A percentile compares a stretch with the other conserved stretches of the same genome.
Conservation (phyloP, 2,113 vertebrate species). For the Xiphophorus hellerii region DNA sequence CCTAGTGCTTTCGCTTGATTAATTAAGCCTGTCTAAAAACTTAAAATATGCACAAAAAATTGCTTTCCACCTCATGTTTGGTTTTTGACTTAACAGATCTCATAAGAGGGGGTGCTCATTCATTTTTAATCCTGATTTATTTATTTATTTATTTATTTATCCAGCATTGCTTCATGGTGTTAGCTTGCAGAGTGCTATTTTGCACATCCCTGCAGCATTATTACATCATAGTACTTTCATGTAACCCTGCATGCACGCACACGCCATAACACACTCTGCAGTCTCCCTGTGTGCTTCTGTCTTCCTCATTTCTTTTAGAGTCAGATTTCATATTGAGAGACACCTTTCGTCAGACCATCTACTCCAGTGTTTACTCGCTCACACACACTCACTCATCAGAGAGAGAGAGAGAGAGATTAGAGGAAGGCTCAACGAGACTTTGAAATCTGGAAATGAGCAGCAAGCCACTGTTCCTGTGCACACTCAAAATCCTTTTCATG, state of each 20-base stretch:
- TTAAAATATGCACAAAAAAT: conserved; percentile 8
- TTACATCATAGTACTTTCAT: conserved; percentile 49
- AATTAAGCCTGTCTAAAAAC: conserved; percentile 14
- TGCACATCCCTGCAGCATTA: conserved; percentile 55
- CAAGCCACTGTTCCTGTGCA: conserved; percentile 46
- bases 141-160: conserved; percentile 33
- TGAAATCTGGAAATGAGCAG: conserved; percentile 50
- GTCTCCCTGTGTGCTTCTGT: conserved; percentile 18
- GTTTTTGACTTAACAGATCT: conserved; percentile 29
- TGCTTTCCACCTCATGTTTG: conserved; percentile 19
- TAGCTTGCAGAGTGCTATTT: conserved; percentile 49
- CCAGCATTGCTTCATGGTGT: conserved; percentile 31
- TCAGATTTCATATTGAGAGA: conserved; percentile 70
- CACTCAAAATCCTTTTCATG: conserved; percentile 48
- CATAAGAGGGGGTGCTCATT: conserved; percentile 39
- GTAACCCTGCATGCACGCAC: conserved; percentile 17
- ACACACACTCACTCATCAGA: not conserved
- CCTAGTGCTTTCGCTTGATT: conserved; percentile 14
- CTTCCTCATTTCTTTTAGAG: conserved; percentile 57
- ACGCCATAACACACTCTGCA: conserved; percentile 3
- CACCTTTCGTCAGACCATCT: conserved; percentile 58
- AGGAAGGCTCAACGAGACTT: conserved; percentile 52
- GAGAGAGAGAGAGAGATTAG: conserved; percentile 25
- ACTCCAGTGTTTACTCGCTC: conserved; percentile 68
- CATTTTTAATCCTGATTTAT: conserved; percentile 63